Conservation (phyloP, 2,113 vertebrate species). For the Xenus cinereus region DNA sequence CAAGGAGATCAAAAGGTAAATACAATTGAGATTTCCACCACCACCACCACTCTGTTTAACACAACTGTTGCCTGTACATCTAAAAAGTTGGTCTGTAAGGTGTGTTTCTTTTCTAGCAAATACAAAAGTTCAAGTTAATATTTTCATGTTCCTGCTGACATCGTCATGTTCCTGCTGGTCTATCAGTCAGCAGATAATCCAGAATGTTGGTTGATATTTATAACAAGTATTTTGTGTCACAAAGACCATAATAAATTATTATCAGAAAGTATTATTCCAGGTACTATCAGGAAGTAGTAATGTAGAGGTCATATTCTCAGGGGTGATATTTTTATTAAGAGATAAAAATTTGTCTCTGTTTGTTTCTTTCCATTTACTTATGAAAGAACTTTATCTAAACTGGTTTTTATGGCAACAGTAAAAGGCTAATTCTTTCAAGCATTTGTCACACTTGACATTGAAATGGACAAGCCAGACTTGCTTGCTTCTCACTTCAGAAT, state of each 20-base stretch:
- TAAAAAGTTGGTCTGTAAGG: neutral
- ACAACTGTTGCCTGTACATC: neutral
- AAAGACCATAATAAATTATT: neutral
- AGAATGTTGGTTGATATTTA: neutral
- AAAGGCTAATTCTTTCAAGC: neutral
- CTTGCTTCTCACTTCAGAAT: neutral
- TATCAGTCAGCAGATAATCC: neutral
- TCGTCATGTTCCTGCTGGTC: neutral
- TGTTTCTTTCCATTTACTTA: neutral
- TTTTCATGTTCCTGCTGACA: neutral
- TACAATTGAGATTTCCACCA: neutral
- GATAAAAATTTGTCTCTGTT: neutral
- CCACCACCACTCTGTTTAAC: rapidly evolving
- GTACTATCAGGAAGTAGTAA: neutral
- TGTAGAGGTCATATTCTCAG: neutral
- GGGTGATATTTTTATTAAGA: neutral
- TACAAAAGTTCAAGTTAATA: neutral
- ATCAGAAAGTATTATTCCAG: neutral
- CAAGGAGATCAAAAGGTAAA: conserved; percentile 84
- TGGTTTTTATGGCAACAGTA: neutral
- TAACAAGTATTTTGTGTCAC: neutral
- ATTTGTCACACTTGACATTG: neutral
- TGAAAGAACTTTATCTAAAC: neutral
- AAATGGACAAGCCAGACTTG: neutral
- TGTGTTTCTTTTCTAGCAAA: neutral